Percentiles rank a stretch among this genome's conserved stretches.
phyloP scores from a whole-genome alignment of 2,888 invertebrate genomes.

The Ophion obscuratus region DNA sequence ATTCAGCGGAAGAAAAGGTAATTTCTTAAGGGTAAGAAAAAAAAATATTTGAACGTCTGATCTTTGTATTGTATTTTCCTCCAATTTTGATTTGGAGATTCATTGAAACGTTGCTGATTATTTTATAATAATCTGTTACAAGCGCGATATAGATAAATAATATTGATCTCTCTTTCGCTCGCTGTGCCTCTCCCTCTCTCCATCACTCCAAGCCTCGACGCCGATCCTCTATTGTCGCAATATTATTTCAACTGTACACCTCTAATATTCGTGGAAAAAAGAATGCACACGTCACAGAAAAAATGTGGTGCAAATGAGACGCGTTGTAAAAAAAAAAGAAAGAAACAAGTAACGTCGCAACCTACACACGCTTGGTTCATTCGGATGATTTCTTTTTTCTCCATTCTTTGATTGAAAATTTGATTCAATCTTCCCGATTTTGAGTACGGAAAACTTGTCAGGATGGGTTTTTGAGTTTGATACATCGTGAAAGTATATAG shows the following conservation, averaged over 20 bases:
- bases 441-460: conserved; percentile 52
- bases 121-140: conserved; percentile 53
- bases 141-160: conserved; percentile 60
- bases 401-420: conserved; percentile 55
- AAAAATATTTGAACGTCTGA: conserved; percentile 10
- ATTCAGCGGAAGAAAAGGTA: conserved; percentile 44
- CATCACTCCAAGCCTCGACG: conserved; percentile 14
- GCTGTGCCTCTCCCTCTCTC: conserved; percentile 12
- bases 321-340: conserved; percentile 10
- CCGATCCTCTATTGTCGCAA: conserved; percentile 60
- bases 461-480: conserved; percentile 70
- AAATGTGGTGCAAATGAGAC: conserved; percentile 7
- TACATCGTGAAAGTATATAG: conserved; percentile 70
- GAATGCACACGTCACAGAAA: conserved; percentile 1
- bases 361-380: background rate
- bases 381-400: background rate
- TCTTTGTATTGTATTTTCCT: conserved; percentile 2
- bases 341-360: background rate
- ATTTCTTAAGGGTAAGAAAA: conserved; percentile 4
- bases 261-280: conserved; percentile 37
- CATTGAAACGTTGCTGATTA: conserved; percentile 57
- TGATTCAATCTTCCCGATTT: conserved; percentile 55
- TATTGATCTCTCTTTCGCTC: conserved; percentile 39
- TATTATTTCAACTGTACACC: conserved; percentile 56
- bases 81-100: conserved; percentile 38